Base-by-base conservation (phyloP, 2,888 invertebrate species). In the Drosophila macrospina region DNA sequence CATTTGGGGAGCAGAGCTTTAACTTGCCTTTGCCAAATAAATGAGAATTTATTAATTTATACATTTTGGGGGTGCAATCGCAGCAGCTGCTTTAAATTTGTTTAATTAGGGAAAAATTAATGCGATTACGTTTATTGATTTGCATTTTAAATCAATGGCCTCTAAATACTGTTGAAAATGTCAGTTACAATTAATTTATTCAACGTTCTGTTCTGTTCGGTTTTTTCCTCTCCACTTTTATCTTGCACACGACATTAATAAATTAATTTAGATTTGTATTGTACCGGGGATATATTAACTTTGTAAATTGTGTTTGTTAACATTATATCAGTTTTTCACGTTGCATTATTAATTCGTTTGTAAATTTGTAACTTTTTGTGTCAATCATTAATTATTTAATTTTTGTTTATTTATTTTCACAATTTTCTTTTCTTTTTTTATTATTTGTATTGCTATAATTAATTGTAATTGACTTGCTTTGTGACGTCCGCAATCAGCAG, bases 151-250 rank as follows among this genome's bases (percentile, higher is more conserved):
- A 64, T 74, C 61, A 37, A 74, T 28, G 69, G 36, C 42, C 45
- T 42, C 55, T 65, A 66, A 74, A 76, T 69, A 78, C 62, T 64
- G 64, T 70, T 76, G 60, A 67, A 82, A 79, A 55, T 82, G 73
- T 82, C 80, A 79, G 85, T 87, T 82, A 69, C 57, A 68, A 54
- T 69, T 82, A 82, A 75, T 85, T 75, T 66, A 68, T 82, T 55
- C 59, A 74, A 36, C 37, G 5, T 11, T 30, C 20, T 36, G 45
- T 57, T 16, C 48, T 24, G 48, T 30, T 37, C 2, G 45, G 54
- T 16, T 54, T 24, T 54, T 30, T 37, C 2, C 3, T 28, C 28
- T 5, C 8, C n/a, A 3, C 32, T 20, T 54, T 42, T 8, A 30
- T 39, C 28, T 54, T 63, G 39, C 30, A n/a, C 30, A 45, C 8